Evolutionary conservation across 2,888 invertebrate genomes (phyloP).

Genomic region (Caenorhabditis becei): DNA sequence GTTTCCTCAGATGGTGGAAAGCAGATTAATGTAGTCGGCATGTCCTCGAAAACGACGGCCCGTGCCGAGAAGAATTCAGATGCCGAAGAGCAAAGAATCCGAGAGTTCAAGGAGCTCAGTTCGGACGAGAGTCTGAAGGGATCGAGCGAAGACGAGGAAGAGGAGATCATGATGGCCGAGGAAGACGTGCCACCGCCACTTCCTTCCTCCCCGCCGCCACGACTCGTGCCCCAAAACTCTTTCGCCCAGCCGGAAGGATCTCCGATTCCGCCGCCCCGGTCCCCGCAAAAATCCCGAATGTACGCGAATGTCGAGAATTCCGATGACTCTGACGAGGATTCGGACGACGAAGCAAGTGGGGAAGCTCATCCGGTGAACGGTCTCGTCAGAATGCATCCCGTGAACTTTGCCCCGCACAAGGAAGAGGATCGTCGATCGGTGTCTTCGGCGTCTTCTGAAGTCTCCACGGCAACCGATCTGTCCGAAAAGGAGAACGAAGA

Average conservation of each 20-base stretch:
- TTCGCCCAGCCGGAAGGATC: slow-evolving; percentile 26
- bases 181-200: slow-evolving; percentile 51
- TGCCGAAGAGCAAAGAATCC: slow-evolving; percentile 23
- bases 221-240: slow-evolving; percentile 9
- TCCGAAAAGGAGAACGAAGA: slow-evolving; percentile 41
- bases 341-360: slow-evolving; percentile 45
- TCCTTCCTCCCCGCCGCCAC: slow-evolving; percentile 42
- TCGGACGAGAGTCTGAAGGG: slow-evolving; percentile 42
- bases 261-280: slow-evolving; percentile 57
- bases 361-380: slow-evolving; percentile 42
- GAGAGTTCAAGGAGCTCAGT: slow-evolving; percentile 45
- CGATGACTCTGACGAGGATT: slow-evolving; percentile 31
- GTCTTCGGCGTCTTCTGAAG: slow-evolving; percentile 16
- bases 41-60: slow-evolving; percentile 57
- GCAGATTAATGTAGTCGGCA: slow-evolving; percentile 27
- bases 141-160: slow-evolving; percentile 39
- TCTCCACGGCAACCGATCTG: slow-evolving; percentile 25
- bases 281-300: slow-evolving; percentile 48
- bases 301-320: slow-evolving; percentile 49
- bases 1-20: slow-evolving; percentile 20
- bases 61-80: slow-evolving; percentile 38
- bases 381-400: slow-evolving; percentile 49
- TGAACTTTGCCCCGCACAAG: slow-evolving; percentile 49
- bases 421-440: slow-evolving; percentile 32
- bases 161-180: slow-evolving; percentile 14